phyloP scores from a whole-genome alignment of 37 sponge, comb jelly and placozoan species.

The Mnemiopsis leidyi region DNA sequence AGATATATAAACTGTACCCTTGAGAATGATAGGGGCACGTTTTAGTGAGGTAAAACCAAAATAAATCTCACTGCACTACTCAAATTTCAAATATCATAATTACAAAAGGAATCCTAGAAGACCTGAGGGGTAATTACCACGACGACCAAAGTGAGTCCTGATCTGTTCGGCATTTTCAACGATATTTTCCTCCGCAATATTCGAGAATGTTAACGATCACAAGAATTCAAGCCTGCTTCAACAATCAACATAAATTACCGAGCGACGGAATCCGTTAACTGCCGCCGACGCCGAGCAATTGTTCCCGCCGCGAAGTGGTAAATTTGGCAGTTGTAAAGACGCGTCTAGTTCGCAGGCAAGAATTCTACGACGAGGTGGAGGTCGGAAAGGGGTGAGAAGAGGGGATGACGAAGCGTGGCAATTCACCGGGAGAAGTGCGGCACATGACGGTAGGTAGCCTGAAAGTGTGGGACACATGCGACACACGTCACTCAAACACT shows the following conservation, averaged over 20 bases:
- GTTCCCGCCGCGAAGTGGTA: background rate
- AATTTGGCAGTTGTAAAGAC: background rate
- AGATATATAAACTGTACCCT: no score
- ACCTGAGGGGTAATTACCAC: background rate
- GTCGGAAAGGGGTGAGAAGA: background rate
- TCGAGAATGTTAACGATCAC: background rate
- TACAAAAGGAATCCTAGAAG: background rate
- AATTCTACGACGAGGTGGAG: background rate
- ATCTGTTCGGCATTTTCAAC: background rate
- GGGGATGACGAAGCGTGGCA: background rate
- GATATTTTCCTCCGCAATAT: background rate
- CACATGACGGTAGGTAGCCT: background rate
- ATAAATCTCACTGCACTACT: background rate
- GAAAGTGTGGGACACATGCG: background rate
- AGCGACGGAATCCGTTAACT: background rate
- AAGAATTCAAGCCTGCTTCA: background rate
- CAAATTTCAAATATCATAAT: background rate
- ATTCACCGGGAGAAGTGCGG: background rate
- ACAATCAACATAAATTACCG: background rate
- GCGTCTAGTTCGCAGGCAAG: background rate
- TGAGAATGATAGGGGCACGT: background rate
- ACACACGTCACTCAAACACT: background rate
- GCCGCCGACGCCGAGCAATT: background rate
- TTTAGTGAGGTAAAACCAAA: background rate
- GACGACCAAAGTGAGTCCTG: background rate